A percentile compares a stretch with the other conserved stretches of the same genome.
Conservation (phyloP, 1,140 invertebrate species). For the Cotesia vestalis region DNA sequence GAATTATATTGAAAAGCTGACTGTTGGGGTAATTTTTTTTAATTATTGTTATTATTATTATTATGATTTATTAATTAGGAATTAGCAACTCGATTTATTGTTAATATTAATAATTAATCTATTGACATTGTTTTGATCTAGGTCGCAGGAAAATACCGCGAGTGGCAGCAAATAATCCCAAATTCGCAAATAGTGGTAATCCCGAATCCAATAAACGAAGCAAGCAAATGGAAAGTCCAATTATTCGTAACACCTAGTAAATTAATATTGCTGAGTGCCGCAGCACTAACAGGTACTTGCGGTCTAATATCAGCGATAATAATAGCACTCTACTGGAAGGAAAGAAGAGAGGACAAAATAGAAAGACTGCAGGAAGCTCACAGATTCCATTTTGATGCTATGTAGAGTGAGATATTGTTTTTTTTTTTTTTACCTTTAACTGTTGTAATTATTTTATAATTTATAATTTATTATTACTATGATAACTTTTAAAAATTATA, state of each 20-base stretch:
- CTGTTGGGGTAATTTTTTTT: slow-evolving; percentile 77
- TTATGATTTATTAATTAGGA: slow-evolving; percentile 1
- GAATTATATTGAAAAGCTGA: slow-evolving; percentile 94
- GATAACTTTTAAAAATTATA: not conserved
- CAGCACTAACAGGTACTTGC: slow-evolving; percentile 88
- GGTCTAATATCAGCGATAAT: slow-evolving; percentile 87
- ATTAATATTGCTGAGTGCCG: slow-evolving; percentile 90
- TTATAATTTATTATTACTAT: slow-evolving; percentile 22
- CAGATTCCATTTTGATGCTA: slow-evolving; percentile 84
- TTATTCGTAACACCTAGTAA: slow-evolving; percentile 97
- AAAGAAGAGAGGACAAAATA: slow-evolving; percentile 89
- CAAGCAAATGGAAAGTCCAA: slow-evolving; percentile 88
- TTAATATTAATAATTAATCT: slow-evolving; percentile 24
- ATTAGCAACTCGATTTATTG: not conserved
- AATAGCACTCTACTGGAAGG: slow-evolving; percentile 89
- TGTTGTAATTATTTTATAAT: slow-evolving; percentile 44
- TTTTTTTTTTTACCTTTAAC: slow-evolving; percentile 23
- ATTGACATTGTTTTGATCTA: slow-evolving; percentile 30
- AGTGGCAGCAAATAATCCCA: slow-evolving; percentile 94
- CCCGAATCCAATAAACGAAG: slow-evolving; percentile 82
- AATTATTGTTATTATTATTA: too few relatives aligned
- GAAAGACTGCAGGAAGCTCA: slow-evolving; percentile 89
- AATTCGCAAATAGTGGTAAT: slow-evolving; percentile 98
- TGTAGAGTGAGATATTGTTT: slow-evolving; percentile 69
- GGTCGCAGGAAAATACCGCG: slow-evolving; percentile 65